phyloP scores from a whole-genome alignment of 2,797 vertebrate genomes.

The Sandelia bainsii region DNA sequence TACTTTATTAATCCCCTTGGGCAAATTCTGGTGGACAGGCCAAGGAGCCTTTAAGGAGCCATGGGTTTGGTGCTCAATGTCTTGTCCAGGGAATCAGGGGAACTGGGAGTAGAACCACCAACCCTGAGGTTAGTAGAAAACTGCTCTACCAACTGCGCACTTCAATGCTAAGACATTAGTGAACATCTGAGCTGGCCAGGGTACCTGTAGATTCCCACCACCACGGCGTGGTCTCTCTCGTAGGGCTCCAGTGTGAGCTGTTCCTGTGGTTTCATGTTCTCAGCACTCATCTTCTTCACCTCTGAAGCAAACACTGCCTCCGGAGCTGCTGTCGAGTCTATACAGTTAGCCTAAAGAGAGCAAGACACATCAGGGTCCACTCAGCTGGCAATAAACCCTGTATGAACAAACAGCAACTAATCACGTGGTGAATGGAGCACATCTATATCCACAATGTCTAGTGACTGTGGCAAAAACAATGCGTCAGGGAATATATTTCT shows the following conservation, averaged over 20 bases:
- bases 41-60: too few species aligned
- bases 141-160: too few species aligned
- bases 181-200: neutral
- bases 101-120: too few species aligned
- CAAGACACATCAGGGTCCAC: neutral
- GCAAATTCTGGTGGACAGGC: too few species aligned
- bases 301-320: constrained; percentile 94
- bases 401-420: neutral
- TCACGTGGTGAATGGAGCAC: neutral
- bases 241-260: constrained; percentile 95
- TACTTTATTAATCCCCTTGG: too few species aligned
- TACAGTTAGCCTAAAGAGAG: constrained; percentile 90
- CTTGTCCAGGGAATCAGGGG: too few species aligned
- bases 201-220: constrained; percentile 94
- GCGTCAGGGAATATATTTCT: neutral
- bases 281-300: constrained; percentile 93
- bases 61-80: too few species aligned
- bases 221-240: constrained; percentile 93
- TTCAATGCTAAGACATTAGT: neutral
- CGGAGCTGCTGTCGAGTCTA: constrained; percentile 92
- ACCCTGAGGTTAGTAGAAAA: too few species aligned
- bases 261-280: constrained; percentile 96
- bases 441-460: too few species aligned
- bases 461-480: neutral
- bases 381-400: neutral